phyloP scores from a whole-genome alignment of 2,797 vertebrate species.

The Scolopax bukidnonensis region DNA sequence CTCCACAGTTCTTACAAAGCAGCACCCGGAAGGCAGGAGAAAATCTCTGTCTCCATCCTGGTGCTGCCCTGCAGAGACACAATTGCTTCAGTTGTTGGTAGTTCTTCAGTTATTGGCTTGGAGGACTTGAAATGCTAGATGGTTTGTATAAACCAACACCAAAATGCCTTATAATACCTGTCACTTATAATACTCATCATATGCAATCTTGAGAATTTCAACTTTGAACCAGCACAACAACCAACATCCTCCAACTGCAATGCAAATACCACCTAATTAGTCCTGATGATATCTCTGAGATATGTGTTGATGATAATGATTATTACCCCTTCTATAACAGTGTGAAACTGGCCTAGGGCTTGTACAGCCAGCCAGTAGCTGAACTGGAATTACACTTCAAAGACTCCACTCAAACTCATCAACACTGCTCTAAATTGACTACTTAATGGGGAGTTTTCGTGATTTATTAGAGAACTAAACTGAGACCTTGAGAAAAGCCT shows the following conservation, averaged over 20 bases:
- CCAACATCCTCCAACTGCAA: neutral
- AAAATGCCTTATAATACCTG: neutral
- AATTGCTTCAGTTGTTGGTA: neutral
- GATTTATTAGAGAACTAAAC: neutral
- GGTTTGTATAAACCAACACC: neutral
- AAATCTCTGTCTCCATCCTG: neutral
- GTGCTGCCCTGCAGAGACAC: neutral
- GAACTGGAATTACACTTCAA: neutral
- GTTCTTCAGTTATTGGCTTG: neutral
- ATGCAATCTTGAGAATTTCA: neutral
- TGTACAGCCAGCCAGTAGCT: neutral
- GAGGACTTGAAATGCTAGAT: neutral
- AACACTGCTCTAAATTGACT: neutral
- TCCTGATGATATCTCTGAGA: neutral
- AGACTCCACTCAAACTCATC: neutral
- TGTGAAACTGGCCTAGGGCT: neutral
- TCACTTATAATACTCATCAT: neutral
- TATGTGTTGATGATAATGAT: neutral
- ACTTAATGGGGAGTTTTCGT: neutral
- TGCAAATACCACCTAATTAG: neutral
- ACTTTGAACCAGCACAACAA: neutral
- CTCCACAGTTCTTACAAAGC: neutral
- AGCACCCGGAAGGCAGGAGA: neutral
- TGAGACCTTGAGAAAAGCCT: conserved; percentile 96
- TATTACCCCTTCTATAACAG: neutral